Conservation (phyloP, 2,113 vertebrate genomes). For the Kryptolebias marmoratus region DNA sequence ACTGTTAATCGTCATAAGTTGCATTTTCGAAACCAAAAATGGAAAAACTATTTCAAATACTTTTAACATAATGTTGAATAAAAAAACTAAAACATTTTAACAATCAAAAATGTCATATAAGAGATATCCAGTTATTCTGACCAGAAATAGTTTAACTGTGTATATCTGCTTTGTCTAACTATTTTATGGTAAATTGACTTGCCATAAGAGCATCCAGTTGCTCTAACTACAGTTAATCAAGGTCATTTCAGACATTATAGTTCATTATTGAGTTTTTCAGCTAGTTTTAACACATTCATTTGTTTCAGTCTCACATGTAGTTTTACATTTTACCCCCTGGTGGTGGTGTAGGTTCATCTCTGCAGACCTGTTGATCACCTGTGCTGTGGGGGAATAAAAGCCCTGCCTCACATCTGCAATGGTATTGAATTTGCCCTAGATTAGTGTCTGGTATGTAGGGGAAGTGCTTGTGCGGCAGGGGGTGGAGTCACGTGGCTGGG, state of each 20-base stretch:
- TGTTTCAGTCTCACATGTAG: background rate
- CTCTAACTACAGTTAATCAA: slow-evolving; percentile 24
- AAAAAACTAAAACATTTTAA: no score
- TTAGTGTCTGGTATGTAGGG: slow-evolving; percentile 22
- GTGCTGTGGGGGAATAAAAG: background rate
- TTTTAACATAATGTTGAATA: no score
- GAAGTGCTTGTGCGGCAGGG: slow-evolving; percentile 32
- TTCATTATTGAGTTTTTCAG: slow-evolving; percentile 1
- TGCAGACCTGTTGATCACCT: slow-evolving; percentile 43
- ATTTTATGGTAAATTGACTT: background rate
- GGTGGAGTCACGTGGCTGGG: slow-evolving; percentile 49
- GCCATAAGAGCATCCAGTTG: slow-evolving; percentile 9
- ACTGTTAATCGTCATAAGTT: no score
- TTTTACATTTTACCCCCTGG: slow-evolving; percentile 1
- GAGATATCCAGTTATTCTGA: background rate
- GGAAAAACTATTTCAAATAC: no score
- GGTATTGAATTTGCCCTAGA: slow-evolving; percentile 45
- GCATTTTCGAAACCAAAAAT: no score
- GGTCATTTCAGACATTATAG: slow-evolving; percentile 6
- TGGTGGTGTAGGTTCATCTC: slow-evolving; percentile 3
- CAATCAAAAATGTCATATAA: no score
- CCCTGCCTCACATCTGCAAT: slow-evolving; percentile 22
- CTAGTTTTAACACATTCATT: background rate
- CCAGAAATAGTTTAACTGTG: background rate
- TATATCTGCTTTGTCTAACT: background rate